Conservation (phyloP, 1,140 invertebrate species). For the Bursaphelenchus mucronatus region DNA sequence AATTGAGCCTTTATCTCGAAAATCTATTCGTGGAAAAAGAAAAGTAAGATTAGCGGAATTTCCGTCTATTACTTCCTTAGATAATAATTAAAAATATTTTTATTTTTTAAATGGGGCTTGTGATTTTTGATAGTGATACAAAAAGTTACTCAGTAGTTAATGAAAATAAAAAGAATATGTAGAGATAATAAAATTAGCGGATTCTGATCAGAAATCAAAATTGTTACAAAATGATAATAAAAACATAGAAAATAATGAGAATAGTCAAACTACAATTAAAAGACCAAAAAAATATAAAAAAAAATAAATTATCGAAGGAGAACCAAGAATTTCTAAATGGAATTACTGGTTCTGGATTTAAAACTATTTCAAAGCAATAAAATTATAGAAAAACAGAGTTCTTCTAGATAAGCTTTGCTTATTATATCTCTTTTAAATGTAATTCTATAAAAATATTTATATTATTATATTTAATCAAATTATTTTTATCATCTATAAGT, state of each 20-base stretch:
- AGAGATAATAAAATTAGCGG: constrained; percentile 26
- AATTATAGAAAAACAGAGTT: no score
- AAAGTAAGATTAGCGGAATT: no score
- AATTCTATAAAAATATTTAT: no score
- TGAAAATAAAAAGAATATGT: constrained; percentile 27
- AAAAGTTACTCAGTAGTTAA: constrained; percentile 35
- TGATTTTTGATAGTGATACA: constrained; percentile 26
- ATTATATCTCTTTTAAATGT: no score
- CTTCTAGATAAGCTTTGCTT: no score
- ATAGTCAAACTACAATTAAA: constrained; percentile 30
- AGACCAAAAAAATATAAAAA: constrained; percentile 17
- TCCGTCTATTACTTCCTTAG: no score
- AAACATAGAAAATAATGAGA: no score
- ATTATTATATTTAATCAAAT: constrained; percentile 1
- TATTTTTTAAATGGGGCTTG: constrained; percentile 29
- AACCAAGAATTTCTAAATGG: constrained; percentile 28
- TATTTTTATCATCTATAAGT: no score
- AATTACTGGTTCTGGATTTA: no score
- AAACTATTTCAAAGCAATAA: no score
- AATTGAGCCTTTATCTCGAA: constrained; percentile 25
- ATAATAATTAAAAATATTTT: no score
- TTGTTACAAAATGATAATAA: constrained; percentile 11
- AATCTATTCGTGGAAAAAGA: constrained; percentile 29
- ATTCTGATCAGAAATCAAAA: constrained; percentile 6
- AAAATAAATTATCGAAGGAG: constrained; percentile 30